These are phyloP conservation scores for Chaitophorus viminalis DNA, from an alignment of 2,888 invertebrate species.

Conservation along the genomic window DNA sequence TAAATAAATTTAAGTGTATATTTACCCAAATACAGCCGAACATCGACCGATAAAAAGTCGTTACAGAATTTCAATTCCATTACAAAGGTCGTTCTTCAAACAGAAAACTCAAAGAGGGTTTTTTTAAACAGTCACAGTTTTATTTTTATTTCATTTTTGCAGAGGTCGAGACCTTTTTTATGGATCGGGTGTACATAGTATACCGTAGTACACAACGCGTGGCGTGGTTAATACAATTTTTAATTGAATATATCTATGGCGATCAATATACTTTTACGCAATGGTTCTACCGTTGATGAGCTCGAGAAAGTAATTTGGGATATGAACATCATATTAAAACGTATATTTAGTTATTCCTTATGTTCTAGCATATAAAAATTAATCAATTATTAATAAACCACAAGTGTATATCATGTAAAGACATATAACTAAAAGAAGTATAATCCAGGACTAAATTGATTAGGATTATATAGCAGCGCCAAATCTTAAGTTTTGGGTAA, in stretches of 20 bases:
- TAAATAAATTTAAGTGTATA: not conserved
- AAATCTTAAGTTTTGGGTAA: no score
- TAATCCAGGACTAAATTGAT: no score
- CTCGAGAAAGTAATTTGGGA: not conserved
- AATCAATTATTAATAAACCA: no score
- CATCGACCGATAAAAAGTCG: constrained; percentile 29
- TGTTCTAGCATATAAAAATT: not conserved
- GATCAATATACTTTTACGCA: constrained; percentile 24
- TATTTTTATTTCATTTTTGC: not conserved
- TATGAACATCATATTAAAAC: not conserved
- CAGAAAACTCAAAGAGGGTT: not conserved
- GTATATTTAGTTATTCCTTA: not conserved
- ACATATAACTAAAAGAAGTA: no score
- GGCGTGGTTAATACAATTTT: constrained; percentile 22
- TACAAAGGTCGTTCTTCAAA: not conserved
- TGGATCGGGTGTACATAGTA: not conserved
- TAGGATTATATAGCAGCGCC: no score
- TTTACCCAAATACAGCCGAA: not conserved
- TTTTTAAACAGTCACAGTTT: not conserved
- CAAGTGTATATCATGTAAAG: not conserved
- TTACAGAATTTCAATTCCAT: constrained; percentile 42
- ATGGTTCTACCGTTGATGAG: not conserved
- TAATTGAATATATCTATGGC: constrained; percentile 25
- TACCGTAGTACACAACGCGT: no score
- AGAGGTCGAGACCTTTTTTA: constrained; percentile 9